These are phyloP conservation scores for Tridacna gigas DNA, from an alignment of 2,888 invertebrate genomes.

Conservation along the genomic window DNA sequence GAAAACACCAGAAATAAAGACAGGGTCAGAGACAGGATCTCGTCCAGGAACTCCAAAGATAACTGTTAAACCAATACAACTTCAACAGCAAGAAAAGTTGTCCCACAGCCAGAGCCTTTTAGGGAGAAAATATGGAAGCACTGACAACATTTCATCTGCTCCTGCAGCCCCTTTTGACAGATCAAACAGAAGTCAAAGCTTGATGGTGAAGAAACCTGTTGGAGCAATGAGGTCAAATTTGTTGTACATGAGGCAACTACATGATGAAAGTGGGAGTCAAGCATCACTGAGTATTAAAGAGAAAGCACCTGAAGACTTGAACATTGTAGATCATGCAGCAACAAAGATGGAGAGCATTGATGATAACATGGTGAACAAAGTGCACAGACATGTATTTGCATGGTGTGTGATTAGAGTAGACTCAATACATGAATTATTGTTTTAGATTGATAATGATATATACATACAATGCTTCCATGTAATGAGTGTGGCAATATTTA, in stretches of 20 bases:
- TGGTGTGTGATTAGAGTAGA: no score
- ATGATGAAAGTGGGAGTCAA: no score
- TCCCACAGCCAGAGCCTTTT: not conserved
- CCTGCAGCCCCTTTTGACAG: not conserved
- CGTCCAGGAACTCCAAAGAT: slow-evolving; percentile 39
- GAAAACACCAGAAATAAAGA: slow-evolving; percentile 25
- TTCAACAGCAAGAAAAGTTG: slow-evolving; percentile 35
- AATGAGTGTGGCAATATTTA: no score
- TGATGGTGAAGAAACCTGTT: not conserved
- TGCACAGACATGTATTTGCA: no score
- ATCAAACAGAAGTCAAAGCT: slow-evolving; percentile 18
- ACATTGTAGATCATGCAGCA: no score
- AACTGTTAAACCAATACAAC: slow-evolving; percentile 38
- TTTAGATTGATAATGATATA: no score
- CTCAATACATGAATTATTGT: no score
- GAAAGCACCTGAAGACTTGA: no score
- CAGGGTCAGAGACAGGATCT: slow-evolving; percentile 30
- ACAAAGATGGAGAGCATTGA: no score
- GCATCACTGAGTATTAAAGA: no score
- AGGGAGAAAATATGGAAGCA: not conserved
- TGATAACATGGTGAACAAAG: no score
- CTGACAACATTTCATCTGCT: not conserved
- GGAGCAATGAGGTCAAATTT: not conserved
- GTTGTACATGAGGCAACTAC: not conserved
- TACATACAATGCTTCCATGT: no score